Conservation (phyloP, 2,797 vertebrate genomes). For the Enteromius viviparus region DNA sequence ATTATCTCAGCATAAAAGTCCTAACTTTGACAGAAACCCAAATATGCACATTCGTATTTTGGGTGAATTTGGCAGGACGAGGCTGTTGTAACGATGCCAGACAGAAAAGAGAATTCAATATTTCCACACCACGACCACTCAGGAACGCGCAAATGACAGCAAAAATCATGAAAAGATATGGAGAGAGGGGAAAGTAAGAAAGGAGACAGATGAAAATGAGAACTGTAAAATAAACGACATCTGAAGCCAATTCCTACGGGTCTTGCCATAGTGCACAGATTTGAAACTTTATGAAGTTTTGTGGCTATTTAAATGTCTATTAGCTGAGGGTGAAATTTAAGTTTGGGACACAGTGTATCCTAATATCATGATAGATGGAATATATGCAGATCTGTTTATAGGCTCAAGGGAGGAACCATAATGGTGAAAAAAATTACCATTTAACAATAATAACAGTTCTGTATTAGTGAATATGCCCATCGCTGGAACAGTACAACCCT, state of each 20-base stretch:
- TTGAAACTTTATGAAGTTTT: slow-evolving; percentile 76
- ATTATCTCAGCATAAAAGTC: neutral
- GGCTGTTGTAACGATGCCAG: slow-evolving; percentile 10
- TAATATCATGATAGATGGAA: slow-evolving; percentile 77
- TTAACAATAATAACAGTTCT: neutral
- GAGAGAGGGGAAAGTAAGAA: slow-evolving; percentile 75
- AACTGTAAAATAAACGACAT: slow-evolving; percentile 85
- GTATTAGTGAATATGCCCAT: neutral
- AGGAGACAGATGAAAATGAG: slow-evolving; percentile 82
- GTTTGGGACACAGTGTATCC: slow-evolving; percentile 71
- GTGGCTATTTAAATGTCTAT: slow-evolving; percentile 81
- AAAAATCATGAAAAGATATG: slow-evolving; percentile 85
- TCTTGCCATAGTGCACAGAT: slow-evolving; percentile 70
- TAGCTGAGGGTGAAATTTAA: slow-evolving; percentile 78
- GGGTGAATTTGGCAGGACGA: neutral
- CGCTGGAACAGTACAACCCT: neutral
- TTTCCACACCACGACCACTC: slow-evolving; percentile 77
- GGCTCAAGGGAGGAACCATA: slow-evolving; percentile 57
- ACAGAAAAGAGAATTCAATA: slow-evolving; percentile 75
- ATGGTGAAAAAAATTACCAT: slow-evolving; percentile 23
- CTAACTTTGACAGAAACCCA: slow-evolving; percentile 12
- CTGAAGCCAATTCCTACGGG: slow-evolving; percentile 81
- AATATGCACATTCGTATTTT: neutral
- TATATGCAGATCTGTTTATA: slow-evolving; percentile 68
- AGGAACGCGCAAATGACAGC: slow-evolving; percentile 79